Conservation (phyloP, 2,888 invertebrate species). For the Plagodis dolabraria region DNA sequence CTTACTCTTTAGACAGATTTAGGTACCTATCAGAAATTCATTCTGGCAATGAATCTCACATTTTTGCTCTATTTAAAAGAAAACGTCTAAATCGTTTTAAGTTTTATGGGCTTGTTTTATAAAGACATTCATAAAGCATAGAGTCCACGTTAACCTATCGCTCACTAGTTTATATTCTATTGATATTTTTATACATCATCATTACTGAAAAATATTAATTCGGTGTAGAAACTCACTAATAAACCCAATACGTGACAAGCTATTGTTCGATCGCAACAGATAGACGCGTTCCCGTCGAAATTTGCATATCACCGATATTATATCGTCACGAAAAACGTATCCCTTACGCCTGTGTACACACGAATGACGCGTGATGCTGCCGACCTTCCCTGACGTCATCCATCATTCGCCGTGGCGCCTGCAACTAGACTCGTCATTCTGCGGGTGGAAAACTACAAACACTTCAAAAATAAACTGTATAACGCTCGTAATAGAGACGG, state of each 20-base stretch:
- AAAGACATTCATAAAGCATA: no score
- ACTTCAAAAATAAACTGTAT: constrained; percentile 45
- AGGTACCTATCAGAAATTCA: no score
- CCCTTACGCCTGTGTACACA: constrained; percentile 85
- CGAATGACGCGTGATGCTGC: constrained; percentile 85
- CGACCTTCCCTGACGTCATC: constrained; percentile 84
- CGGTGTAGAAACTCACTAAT: constrained; percentile 33
- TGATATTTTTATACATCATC: no score
- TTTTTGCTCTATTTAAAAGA: no score
- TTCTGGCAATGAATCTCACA: no score
- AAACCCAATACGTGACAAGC: constrained; percentile 36
- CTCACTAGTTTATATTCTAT: no score
- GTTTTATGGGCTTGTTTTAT: no score
- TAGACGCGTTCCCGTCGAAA: constrained; percentile 69
- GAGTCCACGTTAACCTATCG: no score
- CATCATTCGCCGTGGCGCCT: constrained; percentile 84
- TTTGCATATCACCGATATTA: constrained; percentile 85
- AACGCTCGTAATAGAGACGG: constrained; percentile 31
- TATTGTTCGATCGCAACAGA: constrained; percentile 52
- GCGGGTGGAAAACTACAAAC: constrained; percentile 49
- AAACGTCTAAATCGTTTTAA: no score
- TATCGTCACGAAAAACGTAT: constrained; percentile 85
- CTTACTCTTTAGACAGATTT: no score
- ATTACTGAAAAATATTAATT: no score
- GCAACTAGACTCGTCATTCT: constrained; percentile 82